Evolutionary conservation across 2,113 vertebrate species (phyloP).

Genomic region (Petroica traversi): DNA sequence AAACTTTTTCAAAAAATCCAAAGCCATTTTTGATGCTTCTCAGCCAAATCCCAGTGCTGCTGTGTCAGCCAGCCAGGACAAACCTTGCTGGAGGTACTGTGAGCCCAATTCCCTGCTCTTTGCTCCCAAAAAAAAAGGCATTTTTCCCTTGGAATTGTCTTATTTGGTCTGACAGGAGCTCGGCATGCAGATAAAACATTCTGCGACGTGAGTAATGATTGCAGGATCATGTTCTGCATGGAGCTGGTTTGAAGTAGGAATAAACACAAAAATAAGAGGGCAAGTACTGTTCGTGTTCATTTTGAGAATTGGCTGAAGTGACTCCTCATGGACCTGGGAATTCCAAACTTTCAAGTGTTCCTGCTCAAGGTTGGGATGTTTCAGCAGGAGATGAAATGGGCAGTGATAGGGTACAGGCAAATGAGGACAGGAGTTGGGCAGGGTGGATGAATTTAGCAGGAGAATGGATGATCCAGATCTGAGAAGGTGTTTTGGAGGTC

Average conservation of each 20-base stretch:
- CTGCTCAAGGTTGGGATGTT: rapidly evolving
- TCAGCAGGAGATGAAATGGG: background rate
- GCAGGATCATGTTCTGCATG: background rate
- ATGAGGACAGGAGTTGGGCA: rapidly evolving
- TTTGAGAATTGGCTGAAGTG: background rate
- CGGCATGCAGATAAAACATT: background rate
- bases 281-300: background rate
- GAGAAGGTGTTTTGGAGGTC: background rate
- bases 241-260: background rate
- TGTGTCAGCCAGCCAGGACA: background rate
- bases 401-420: background rate
- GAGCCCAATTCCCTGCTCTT: background rate
- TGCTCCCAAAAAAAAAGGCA: background rate
- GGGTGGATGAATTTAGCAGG: background rate
- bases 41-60: background rate
- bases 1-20: background rate
- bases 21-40: background rate
- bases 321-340: background rate
- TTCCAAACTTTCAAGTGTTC: background rate
- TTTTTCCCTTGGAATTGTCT: constrained; percentile 2
- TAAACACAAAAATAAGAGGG: background rate
- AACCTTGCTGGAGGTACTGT: rapidly evolving
- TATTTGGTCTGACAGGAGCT: constrained; percentile 8
- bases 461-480: background rate
- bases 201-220: background rate